Conservation (phyloP, 2,113 vertebrate genomes). For the Corvus moneduloides region DNA sequence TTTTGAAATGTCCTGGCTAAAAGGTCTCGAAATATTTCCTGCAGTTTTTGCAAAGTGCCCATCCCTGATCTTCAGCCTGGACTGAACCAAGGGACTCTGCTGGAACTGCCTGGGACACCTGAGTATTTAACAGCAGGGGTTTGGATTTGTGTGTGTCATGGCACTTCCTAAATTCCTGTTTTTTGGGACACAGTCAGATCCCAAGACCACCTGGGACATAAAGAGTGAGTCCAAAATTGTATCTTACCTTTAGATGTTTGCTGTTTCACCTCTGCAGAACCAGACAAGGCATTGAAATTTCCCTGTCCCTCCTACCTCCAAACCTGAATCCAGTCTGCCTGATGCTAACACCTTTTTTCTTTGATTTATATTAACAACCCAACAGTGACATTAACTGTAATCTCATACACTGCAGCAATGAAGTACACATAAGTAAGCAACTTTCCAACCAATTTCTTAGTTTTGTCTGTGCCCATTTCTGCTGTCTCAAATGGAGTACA, state of each 20-base stretch:
- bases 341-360: neutral
- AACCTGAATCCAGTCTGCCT: neutral
- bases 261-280: neutral
- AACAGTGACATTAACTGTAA: neutral
- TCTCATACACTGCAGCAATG: neutral
- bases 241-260: neutral
- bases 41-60: neutral
- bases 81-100: neutral
- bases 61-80: neutral
- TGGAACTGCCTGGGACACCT: neutral
- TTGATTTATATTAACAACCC: neutral
- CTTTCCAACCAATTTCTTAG: neutral
- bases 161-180: neutral
- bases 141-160: neutral
- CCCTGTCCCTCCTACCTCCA: neutral
- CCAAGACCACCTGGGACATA: no score
- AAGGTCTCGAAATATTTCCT: neutral
- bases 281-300: neutral
- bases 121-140: rapidly evolving
- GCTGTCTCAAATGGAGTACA: neutral
- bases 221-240: neutral
- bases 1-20: neutral
- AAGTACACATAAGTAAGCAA: neutral
- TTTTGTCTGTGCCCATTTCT: neutral
- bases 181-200: neutral